phyloP scores from a whole-genome alignment of 2,113 vertebrate genomes.

The Notarius quadriscutis region DNA sequence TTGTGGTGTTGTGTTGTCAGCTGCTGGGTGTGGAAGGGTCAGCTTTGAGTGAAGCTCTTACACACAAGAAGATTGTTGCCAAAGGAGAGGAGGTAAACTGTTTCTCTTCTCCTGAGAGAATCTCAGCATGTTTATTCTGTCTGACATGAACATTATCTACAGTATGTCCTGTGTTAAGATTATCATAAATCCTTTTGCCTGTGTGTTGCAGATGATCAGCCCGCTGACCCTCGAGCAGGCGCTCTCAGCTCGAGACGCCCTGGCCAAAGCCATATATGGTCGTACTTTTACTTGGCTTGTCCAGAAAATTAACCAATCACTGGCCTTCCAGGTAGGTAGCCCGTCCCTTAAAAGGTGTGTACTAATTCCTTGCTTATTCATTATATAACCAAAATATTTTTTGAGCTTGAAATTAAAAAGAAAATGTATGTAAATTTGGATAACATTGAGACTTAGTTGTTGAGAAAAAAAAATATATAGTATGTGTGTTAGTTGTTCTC shows the following conservation, averaged over 20 bases:
- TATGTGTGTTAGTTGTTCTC: too few relatives aligned
- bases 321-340: constrained; percentile 83
- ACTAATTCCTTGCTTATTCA: neutral
- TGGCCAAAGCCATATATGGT: constrained; percentile 89
- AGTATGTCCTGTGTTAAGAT: too few relatives aligned
- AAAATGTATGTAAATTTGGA: neutral
- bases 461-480: too few relatives aligned
- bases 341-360: neutral
- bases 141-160: neutral
- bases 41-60: constrained; percentile 83
- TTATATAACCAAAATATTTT: neutral
- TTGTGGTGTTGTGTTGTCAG: constrained; percentile 67
- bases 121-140: neutral
- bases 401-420: neutral
- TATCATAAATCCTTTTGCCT: neutral
- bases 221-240: constrained; percentile 93
- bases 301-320: constrained; percentile 89
- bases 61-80: constrained; percentile 93
- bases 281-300: constrained; percentile 95
- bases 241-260: constrained; percentile 83
- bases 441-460: neutral
- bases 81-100: constrained; percentile 91
- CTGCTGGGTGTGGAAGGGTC: constrained; percentile 84
- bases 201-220: constrained; percentile 81
- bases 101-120: neutral